Base-by-base conservation (phyloP, 2,113 vertebrate genomes). In the Hippocampus zosterae region DNA sequence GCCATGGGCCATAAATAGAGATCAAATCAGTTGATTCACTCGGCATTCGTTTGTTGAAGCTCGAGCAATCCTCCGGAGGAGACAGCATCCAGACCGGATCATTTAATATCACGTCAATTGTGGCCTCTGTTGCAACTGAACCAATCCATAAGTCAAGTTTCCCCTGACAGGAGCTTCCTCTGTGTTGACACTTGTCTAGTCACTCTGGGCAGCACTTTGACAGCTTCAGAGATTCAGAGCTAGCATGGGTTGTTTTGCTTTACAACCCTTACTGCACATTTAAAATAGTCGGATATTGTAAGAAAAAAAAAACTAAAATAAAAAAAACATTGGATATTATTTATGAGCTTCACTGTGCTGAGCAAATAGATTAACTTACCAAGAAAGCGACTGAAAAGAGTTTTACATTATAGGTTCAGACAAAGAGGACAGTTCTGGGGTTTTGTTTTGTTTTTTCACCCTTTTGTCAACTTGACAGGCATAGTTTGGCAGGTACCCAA, bases 51-150 rank as follows among this genome's bases (percentile, higher is more conserved):
- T 21, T 67, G 40, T 69, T 56, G 53, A 76, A 61, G 52, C 40
- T 40, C 44, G 52, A 73, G 75, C 72, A 74, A 68, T 59, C 77
- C 70, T 76, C 63, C 37, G 11, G 25, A 74, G 76, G 13, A 69
- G 57, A 60, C 57, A 33, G 57, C 57, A 9, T 33, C 57, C 57
- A 33, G 57, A 60, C 69, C 66, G 68, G 86, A 81, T 89, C 86
- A 88, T 90, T 87, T 91, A 86, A 91, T 91, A 90, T 88, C 70
- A 88, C 83, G 87, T 90, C 86, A 86, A 81, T 88, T 81, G 76
- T 82, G 75, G 82, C 81, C 82, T 85, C 76, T 75, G 84, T 83
- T 85, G 80, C 86, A 79, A 87, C 84, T 84, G 84, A 88, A 91
- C 91, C 76, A 87, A 92, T 92, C 86, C 83, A 70, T 64, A 77